phyloP scores from a whole-genome alignment of 2,113 vertebrate genomes.

The Xenus cinereus region DNA sequence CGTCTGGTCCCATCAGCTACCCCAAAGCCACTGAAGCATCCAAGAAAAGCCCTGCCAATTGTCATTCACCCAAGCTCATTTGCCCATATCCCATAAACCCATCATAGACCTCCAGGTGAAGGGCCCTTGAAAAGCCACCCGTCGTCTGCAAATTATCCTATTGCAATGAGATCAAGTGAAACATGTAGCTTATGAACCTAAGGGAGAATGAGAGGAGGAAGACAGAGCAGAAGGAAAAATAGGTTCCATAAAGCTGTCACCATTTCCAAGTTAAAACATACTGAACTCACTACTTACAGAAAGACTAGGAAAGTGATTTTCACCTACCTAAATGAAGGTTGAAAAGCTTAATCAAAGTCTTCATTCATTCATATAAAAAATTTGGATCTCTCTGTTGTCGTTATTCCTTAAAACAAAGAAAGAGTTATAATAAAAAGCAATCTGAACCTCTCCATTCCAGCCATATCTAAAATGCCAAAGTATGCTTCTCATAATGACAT shows the following conservation, averaged over 20 bases:
- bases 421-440: background rate
- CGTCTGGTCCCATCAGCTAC: background rate
- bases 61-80: background rate
- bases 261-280: background rate
- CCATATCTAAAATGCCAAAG: background rate
- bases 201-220: background rate
- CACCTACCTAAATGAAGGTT: background rate
- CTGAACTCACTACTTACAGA: background rate
- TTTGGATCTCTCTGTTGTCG: background rate
- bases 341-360: background rate
- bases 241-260: background rate
- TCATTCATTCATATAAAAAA: background rate
- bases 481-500: background rate
- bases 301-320: background rate
- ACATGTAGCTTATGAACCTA: background rate
- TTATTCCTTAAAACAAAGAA: background rate
- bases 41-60: background rate
- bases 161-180: background rate
- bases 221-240: background rate
- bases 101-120: background rate
- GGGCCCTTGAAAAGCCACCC: rapidly evolving
- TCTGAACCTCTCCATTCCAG: background rate
- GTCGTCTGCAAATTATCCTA: background rate
- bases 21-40: background rate
- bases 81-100: background rate